Evolutionary conservation across 2,888 invertebrate species (phyloP).

Genomic region (Xestia ashworthii): DNA sequence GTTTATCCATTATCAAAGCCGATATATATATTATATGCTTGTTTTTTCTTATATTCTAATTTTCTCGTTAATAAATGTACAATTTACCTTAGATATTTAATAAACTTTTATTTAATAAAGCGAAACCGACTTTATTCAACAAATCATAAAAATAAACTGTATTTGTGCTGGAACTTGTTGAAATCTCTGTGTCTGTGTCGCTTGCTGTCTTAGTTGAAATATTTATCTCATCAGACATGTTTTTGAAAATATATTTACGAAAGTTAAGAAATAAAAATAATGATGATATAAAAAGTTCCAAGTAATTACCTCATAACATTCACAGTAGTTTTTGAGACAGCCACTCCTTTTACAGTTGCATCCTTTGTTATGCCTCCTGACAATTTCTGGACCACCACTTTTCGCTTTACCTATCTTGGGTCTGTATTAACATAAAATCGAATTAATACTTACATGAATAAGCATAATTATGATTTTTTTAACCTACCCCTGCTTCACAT

Average conservation of each 20-base stretch:
- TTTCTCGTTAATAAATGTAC: conserved; percentile 73
- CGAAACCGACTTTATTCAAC: conserved; percentile 93
- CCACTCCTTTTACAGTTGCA: conserved; percentile 99
- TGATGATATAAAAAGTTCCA: not conserved
- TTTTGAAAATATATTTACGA: not conserved
- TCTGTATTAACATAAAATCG: conserved; percentile 83
- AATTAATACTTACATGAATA: not conserved
- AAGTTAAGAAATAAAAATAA: not conserved
- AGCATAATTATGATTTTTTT: not conserved
- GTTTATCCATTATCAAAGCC: not conserved
- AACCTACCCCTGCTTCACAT: not conserved
- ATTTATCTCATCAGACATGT: not conserved
- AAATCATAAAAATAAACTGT: conserved; percentile 92
- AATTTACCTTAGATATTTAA: too few relatives aligned
- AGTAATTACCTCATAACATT: conserved; percentile 97
- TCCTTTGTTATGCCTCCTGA: conserved; percentile 98
- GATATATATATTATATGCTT: not conserved
- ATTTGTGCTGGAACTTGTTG: conserved; percentile 90
- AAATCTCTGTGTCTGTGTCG: too few relatives aligned
- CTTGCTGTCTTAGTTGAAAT: too few relatives aligned
- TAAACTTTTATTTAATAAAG: conserved; percentile 74
- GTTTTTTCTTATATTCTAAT: conserved; percentile 50
- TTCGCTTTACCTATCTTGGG: conserved; percentile 98
- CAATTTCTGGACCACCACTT: conserved; percentile 94
- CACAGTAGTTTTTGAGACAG: conserved; percentile 99